A percentile compares a stretch with the other conserved stretches of the same genome.
Evolutionary conservation across 2,888 invertebrate species (phyloP).

Genomic region (Lissocephala sabroskyi): DNA sequence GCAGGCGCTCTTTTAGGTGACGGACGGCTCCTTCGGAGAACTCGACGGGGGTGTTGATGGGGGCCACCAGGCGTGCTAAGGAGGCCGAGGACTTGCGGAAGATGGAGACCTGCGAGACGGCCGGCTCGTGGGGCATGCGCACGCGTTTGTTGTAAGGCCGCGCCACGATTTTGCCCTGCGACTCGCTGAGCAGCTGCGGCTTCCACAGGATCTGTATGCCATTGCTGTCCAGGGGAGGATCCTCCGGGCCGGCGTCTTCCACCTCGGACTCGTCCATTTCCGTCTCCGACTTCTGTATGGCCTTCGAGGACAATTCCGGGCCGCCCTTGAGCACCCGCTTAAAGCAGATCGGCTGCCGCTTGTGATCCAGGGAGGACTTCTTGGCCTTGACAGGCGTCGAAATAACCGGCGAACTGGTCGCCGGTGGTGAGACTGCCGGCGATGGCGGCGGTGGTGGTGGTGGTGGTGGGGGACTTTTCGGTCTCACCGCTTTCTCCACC

Average conservation of each 20-base stretch:
- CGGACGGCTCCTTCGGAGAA: constrained; percentile 7
- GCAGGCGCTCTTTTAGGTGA: not conserved
- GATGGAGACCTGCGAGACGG: not conserved
- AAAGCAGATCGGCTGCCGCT: too few relatives aligned
- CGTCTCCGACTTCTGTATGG: not conserved
- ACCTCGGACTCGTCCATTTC: not conserved
- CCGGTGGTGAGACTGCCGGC: too few relatives aligned
- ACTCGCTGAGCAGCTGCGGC: not conserved
- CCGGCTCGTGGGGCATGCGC: not conserved
- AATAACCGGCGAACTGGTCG: too few relatives aligned
- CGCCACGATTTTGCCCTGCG: not conserved
- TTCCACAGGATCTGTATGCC: not conserved
- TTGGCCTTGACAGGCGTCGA: too few relatives aligned
- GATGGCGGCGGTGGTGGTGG: too few relatives aligned
- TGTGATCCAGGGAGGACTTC: too few relatives aligned
- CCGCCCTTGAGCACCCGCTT: too few relatives aligned
- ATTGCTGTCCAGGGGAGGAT: not conserved
- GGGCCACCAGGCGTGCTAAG: not conserved
- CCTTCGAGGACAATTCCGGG: too few relatives aligned
- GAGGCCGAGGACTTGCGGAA: not conserved
- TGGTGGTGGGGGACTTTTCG: too few relatives aligned
- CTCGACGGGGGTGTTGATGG: not conserved
- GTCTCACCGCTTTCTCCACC: too few relatives aligned
- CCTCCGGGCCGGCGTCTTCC: not conserved
- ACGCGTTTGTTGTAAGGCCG: not conserved